These are phyloP conservation scores for Uropetala carovei DNA, from an alignment of 2,888 invertebrate species.

Conservation along the genomic window DNA sequence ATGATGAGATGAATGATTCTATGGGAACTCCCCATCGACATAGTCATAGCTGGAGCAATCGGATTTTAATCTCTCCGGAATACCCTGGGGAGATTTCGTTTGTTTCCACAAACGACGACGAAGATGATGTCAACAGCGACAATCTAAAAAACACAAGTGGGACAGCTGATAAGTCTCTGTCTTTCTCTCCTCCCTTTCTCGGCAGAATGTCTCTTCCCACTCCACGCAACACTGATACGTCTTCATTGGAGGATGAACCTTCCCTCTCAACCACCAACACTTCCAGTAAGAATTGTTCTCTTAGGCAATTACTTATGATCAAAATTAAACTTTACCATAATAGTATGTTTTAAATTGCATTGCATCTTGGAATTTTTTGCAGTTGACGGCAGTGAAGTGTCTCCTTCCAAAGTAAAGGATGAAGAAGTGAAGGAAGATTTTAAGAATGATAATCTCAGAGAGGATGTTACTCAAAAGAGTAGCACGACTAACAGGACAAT, in stretches of 20 bases:
- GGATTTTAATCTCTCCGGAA: neutral
- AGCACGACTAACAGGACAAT: neutral
- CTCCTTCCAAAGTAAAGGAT: neutral
- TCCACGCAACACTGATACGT: conserved; percentile 18
- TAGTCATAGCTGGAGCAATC: neutral
- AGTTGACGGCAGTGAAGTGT: conserved; percentile 19
- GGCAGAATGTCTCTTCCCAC: conserved; percentile 31
- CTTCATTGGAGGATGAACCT: conserved; percentile 8
- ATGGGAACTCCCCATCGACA: conserved; percentile 33
- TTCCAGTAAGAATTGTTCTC: neutral
- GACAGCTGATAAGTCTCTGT: conserved; percentile 50
- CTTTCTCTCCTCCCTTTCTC: conserved; percentile 51
- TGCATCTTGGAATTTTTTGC: neutral
- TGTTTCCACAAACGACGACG: conserved; percentile 50
- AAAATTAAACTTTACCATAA: no score
- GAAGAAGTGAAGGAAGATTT: neutral
- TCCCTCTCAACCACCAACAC: neutral
- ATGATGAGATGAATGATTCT: conserved; percentile 65
- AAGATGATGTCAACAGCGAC: conserved; percentile 32
- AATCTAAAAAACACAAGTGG: neutral
- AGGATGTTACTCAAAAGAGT: neutral
- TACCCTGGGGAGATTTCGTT: conserved; percentile 40
- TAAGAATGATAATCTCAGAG: neutral
- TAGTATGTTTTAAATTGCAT: neutral
- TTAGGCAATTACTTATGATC: neutral